phyloP scores from a whole-genome alignment of 2,888 invertebrate species.

The Melikaiella ostensackeni region DNA sequence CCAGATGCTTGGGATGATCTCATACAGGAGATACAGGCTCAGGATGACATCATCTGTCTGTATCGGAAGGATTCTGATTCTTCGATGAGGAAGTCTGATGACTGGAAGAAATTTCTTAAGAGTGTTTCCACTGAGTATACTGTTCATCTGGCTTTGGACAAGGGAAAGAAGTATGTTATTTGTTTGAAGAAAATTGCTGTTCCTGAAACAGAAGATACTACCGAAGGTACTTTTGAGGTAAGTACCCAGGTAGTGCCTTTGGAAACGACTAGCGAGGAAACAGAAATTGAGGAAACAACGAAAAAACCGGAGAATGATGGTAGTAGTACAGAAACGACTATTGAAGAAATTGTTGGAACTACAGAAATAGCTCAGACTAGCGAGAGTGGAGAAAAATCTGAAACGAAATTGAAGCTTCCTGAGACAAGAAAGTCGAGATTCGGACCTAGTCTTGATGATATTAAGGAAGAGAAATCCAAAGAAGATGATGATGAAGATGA shows the following conservation, averaged over 20 bases:
- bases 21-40: conserved; percentile 50
- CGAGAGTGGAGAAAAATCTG: not conserved
- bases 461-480: conserved; percentile 12
- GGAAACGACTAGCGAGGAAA: not conserved
- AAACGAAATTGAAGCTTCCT: not conserved
- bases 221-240: not conserved
- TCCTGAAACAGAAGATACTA: conserved; percentile 34
- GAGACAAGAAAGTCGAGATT: not conserved
- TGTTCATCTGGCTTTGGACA: conserved; percentile 56
- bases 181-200: conserved; percentile 58
- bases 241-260: not conserved
- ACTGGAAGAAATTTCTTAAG: conserved; percentile 57
- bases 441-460: not conserved
- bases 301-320: not conserved
- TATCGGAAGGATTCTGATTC: conserved; percentile 54
- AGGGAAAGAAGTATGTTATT: conserved; percentile 56
- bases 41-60: conserved; percentile 59
- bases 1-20: conserved; percentile 54
- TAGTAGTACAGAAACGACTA: not conserved
- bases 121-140: conserved; percentile 52
- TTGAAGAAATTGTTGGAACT: not conserved
- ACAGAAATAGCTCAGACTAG: not conserved
- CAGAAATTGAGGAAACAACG: not conserved
- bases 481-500: conserved; percentile 18
- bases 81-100: conserved; percentile 50